Percentiles rank a stretch among this genome's conserved stretches.
phyloP scores from a whole-genome alignment of 2,797 vertebrate species.

The Rhincodon typus region DNA sequence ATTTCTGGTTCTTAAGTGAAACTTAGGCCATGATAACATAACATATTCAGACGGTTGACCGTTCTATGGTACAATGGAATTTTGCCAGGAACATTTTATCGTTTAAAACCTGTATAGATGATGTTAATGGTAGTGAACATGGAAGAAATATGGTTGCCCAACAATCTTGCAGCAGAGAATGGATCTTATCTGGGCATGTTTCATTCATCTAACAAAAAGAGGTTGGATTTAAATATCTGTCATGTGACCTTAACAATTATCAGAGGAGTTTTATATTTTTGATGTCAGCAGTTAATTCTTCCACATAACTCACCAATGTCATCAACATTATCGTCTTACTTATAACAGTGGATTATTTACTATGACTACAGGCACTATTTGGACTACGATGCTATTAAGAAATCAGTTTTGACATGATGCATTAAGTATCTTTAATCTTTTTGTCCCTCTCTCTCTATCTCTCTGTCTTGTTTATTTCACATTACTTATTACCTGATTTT shows the following conservation, averaged over 20 bases:
- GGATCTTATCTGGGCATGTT: background rate
- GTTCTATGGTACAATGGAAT: background rate
- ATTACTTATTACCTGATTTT: background rate
- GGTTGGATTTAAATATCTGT: background rate
- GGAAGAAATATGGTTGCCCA: background rate
- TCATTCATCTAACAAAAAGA: background rate
- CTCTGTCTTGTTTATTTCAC: background rate
- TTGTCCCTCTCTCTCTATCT: background rate
- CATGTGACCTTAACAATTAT: background rate
- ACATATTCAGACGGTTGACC: background rate
- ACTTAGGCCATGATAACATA: background rate
- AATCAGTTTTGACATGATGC: background rate
- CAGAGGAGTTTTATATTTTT: background rate
- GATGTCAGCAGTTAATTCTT: background rate
- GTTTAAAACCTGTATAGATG: background rate
- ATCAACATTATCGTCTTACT: background rate
- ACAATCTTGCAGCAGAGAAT: background rate
- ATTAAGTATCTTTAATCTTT: background rate
- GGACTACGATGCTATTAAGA: background rate
- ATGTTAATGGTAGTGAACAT: background rate
- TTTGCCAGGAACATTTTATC: background rate
- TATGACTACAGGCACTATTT: background rate
- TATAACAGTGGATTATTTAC: conserved; percentile 5
- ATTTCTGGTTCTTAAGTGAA: background rate
- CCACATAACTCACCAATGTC: background rate